Conservation (phyloP, 2,113 vertebrate genomes). For the Callorhinus ursinus region DNA sequence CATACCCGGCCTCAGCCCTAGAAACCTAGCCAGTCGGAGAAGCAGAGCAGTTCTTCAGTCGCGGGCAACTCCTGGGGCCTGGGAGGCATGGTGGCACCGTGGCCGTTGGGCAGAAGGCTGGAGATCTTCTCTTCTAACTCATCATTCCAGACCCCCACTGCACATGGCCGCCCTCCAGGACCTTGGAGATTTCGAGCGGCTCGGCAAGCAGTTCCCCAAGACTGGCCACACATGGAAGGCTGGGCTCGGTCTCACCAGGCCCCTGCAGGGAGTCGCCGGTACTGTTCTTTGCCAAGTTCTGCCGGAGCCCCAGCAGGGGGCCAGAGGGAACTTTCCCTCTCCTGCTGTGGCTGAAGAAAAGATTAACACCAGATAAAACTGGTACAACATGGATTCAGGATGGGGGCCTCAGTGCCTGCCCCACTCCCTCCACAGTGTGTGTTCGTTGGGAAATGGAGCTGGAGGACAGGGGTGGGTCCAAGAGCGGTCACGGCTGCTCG, state of each 20-base stretch:
- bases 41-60: neutral
- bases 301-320: neutral
- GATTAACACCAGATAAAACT: neutral
- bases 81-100: neutral
- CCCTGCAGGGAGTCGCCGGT: neutral
- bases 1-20: neutral
- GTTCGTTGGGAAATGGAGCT: neutral
- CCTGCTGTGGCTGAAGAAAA: neutral
- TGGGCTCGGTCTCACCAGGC: neutral
- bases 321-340: neutral
- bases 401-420: neutral
- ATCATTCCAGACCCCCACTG: neutral
- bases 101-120: neutral
- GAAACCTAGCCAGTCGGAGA: neutral
- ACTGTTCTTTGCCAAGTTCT: neutral
- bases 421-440: neutral
- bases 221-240: neutral
- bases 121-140: neutral
- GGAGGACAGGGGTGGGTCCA: neutral
- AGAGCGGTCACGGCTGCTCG: neutral
- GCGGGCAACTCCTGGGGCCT: neutral
- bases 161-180: neutral
- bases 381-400: accelerated
- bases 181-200: neutral
- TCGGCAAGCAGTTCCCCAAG: neutral